These are phyloP conservation scores for Drymodes brunneopygia DNA, from an alignment of 2,113 vertebrate genomes.

Conservation along the genomic window DNA sequence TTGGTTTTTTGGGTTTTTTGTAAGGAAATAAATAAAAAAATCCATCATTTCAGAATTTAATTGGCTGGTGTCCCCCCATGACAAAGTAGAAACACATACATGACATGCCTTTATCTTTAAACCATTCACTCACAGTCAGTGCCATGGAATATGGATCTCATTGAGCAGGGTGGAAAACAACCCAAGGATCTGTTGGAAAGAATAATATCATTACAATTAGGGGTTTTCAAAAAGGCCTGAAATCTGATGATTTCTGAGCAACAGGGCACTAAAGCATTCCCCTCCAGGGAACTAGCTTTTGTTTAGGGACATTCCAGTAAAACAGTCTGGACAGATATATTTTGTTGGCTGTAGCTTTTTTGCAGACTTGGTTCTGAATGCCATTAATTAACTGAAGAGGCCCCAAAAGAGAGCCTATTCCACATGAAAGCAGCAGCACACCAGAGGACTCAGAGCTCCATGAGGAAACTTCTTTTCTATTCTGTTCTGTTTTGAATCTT, in stretches of 20 bases:
- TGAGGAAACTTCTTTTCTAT: not conserved
- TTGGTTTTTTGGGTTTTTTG: not conserved
- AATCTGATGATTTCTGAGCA: constrained; percentile 47
- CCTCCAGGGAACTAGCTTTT: constrained; percentile 28
- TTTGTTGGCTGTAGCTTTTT: not conserved
- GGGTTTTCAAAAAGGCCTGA: constrained; percentile 20
- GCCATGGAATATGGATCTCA: constrained; percentile 58
- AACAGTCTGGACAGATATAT: constrained; percentile 4
- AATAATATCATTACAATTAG: not conserved
- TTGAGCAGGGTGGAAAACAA: constrained; percentile 51
- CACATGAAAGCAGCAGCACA: not conserved
- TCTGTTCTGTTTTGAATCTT: not conserved
- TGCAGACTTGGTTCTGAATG: constrained; percentile 4
- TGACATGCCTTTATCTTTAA: constrained; percentile 33
- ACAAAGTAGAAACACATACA: constrained; percentile 52
- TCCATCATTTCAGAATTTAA: not conserved
- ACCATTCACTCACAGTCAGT: not conserved
- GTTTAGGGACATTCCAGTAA: constrained; percentile 51
- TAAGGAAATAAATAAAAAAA: not conserved
- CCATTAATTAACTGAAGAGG: not conserved
- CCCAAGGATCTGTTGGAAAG: constrained; percentile 28
- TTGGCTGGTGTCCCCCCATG: not conserved
- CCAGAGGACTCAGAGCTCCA: not conserved
- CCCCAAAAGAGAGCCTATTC: not conserved
- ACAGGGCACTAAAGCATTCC: constrained; percentile 37